Percentiles rank a stretch among this genome's conserved stretches.
These are phyloP conservation scores for Aphelenchoides fujianensis DNA, from an alignment of 1,140 invertebrate genomes.

Conservation along the genomic window DNA sequence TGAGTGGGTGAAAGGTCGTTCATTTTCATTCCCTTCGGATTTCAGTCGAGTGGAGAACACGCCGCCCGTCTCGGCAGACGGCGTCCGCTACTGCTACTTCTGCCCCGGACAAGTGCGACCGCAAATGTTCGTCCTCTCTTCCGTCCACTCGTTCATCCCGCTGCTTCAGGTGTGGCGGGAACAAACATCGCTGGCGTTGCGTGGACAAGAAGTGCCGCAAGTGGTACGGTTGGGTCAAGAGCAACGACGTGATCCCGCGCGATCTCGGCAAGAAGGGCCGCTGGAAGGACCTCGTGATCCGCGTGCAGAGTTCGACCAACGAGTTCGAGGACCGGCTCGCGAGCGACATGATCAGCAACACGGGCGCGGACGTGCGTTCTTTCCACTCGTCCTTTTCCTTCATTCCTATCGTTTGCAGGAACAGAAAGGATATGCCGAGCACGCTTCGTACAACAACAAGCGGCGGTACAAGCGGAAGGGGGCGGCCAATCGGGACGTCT, in stretches of 20 bases:
- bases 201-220: slow-evolving; percentile 45
- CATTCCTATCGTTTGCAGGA: neutral
- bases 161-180: slow-evolving; percentile 30
- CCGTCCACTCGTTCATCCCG: neutral
- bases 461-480: neutral
- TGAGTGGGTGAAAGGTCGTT: slow-evolving; percentile 26
- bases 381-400: too few species aligned
- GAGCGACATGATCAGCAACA: slow-evolving; percentile 16
- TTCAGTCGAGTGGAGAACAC: slow-evolving; percentile 51
- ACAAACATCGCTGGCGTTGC: slow-evolving; percentile 46
- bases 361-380: neutral
- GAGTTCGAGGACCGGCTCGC: slow-evolving; percentile 19
- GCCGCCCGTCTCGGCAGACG: slow-evolving; percentile 35
- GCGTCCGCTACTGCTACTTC: slow-evolving; percentile 31
- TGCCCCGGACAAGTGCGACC: slow-evolving; percentile 44
- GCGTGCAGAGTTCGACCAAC: slow-evolving; percentile 27
- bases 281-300: slow-evolving; percentile 43
- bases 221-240: slow-evolving; percentile 44
- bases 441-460: neutral
- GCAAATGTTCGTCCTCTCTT: slow-evolving; percentile 26
- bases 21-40: slow-evolving; percentile 26
- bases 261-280: slow-evolving; percentile 44
- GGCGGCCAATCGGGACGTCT: slow-evolving; percentile 4
- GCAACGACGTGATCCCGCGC: slow-evolving; percentile 40
- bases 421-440: neutral